phyloP scores from a whole-genome alignment of 2,113 vertebrate species.

The Engraulis encrasicolus region DNA sequence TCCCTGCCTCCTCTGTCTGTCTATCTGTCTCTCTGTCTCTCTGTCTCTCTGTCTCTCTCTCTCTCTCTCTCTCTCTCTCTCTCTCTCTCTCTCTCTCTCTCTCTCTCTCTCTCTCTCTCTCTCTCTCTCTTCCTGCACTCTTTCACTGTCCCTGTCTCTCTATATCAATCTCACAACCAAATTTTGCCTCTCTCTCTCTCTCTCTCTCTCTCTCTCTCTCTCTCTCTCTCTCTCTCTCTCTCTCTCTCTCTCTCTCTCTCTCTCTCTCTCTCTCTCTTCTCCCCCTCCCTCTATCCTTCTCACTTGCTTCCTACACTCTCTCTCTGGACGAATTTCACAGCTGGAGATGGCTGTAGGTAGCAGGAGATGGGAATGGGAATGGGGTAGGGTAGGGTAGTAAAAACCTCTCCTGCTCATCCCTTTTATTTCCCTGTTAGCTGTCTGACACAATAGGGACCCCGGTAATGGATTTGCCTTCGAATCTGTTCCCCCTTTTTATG shows the following conservation, averaged over 20 bases:
- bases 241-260: no score
- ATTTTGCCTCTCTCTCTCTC: constrained; percentile 40
- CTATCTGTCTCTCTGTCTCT: neutral
- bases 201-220: neutral
- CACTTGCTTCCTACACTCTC: no score
- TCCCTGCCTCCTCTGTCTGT: no score
- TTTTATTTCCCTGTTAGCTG: constrained; percentile 68
- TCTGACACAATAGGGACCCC: constrained; percentile 50
- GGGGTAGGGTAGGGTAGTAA: no score
- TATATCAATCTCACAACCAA: no score
- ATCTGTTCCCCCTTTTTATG: constrained; percentile 47
- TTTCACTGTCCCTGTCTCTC: constrained; percentile 29
- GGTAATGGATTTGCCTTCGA: constrained; percentile 58
- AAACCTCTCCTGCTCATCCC: constrained; percentile 55
- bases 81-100: constrained; percentile 41
- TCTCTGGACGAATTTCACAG: no score
- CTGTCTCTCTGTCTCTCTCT: constrained; percentile 45
- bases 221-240: no score
- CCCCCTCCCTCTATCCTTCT: no score
- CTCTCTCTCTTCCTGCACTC: constrained; percentile 23
- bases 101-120: no score
- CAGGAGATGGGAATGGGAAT: no score
- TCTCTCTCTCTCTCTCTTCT: constrained; percentile 9
- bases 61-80: constrained; percentile 50
- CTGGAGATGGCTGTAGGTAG: no score